Evolutionary conservation across 2,888 invertebrate genomes (phyloP), one percentile per base, ranked within the genome.

Genomic region (Agriotes lineatus): DNA sequence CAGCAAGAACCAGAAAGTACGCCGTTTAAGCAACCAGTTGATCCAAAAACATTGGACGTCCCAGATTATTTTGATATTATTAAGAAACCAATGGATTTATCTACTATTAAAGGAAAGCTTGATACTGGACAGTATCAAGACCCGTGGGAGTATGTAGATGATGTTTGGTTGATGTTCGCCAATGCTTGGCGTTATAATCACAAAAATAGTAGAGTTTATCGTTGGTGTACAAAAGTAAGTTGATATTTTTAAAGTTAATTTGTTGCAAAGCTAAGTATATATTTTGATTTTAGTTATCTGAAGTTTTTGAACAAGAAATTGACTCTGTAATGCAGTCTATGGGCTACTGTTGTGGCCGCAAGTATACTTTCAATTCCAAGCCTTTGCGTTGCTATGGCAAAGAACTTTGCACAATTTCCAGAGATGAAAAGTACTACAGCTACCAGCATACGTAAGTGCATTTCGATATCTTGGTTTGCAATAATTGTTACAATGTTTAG

Each of bases 121-220:
- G 96, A 97, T 81, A 92, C 92, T 60, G 98, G 97, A 35, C 93
- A 95, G 81, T 99, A 99, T 84, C 91, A 91, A 67, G 97, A 99
- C 86, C 99, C 99, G 0, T 99, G 99, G 98, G 96, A 99, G 83
- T 99, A 97, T 83, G 97, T 98, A 1, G 98, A 99, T 81, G 99
- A 99, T 84, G 96, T 99, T 0, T 99, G 98, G 97, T 89, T 99
- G 74, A 99, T 99, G 99, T 99, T 99, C 82, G 99, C 99, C 80
- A 99, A 99, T 85, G 99, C 99, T 5, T 99, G 99, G 99, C 88
- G 99, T 7, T 99, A 99, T 85, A 99, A 99, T 85, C 91, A 96
- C 70, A 99, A 99, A 86, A 97, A 97, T 45, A 98, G 99, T 5
- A 89, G 96, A 76, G 99, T 99, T 61, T 99, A 99, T 86, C 93